A percentile compares a stretch with the other conserved stretches of the same genome.
phyloP scores from a whole-genome alignment of 2,888 invertebrate genomes.

The Aethes cnicana region DNA sequence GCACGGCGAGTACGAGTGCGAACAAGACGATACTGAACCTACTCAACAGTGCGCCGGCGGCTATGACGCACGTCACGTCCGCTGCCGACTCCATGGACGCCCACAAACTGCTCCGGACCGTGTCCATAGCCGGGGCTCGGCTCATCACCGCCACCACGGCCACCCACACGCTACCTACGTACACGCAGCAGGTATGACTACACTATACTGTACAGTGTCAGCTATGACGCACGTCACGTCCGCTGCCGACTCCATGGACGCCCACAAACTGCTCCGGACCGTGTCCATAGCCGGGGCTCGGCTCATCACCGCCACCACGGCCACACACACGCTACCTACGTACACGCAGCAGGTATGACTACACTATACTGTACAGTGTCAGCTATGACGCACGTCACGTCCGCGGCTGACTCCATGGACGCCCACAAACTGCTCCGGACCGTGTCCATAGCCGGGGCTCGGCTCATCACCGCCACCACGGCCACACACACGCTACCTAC shows the following conservation, averaged over 20 bases:
- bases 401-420: constrained; percentile 40
- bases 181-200: constrained; percentile 66
- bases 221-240: constrained; percentile 80
- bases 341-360: constrained; percentile 67
- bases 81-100: constrained; percentile 40
- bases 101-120: constrained; percentile 62
- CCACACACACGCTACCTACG: constrained; percentile 62
- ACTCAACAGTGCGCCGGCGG: constrained; percentile 89
- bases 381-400: constrained; percentile 79
- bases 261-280: constrained; percentile 59
- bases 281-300: constrained; percentile 81
- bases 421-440: constrained; percentile 59
- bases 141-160: constrained; percentile 65
- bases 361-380: background rate
- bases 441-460: constrained; percentile 80
- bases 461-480: constrained; percentile 64
- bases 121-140: constrained; percentile 79
- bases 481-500: constrained; percentile 64
- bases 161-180: constrained; percentile 63
- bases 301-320: constrained; percentile 63
- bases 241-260: constrained; percentile 38
- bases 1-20: constrained; percentile 68
- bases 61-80: constrained; percentile 83
- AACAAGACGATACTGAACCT: constrained; percentile 90
- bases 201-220: background rate